A percentile compares a stretch with the other conserved stretches of the same genome.
Conservation (phyloP, 2,888 invertebrate genomes). For the Cantharis flavilabris region DNA sequence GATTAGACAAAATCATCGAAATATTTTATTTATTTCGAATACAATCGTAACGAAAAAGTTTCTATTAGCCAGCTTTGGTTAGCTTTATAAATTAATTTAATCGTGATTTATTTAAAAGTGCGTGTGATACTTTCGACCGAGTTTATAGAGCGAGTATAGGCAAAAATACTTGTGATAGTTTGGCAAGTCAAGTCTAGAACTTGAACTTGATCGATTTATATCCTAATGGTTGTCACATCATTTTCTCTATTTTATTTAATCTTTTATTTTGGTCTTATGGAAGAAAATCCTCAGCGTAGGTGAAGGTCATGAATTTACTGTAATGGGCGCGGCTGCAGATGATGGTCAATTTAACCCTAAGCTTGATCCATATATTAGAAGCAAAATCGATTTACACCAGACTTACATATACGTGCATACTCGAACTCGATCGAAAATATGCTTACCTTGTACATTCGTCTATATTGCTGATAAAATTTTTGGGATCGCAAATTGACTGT, state of each 20-base stretch:
- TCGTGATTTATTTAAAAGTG: neutral
- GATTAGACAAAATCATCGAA: neutral
- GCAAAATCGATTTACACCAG: constrained; percentile 45
- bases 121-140: neutral
- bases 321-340: constrained; percentile 46
- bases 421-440: constrained; percentile 30
- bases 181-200: neutral
- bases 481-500: neutral
- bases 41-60: neutral
- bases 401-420: constrained; percentile 31
- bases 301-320: constrained; percentile 44
- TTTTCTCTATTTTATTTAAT: neutral
- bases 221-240: neutral
- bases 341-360: constrained; percentile 47
- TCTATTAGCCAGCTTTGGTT: too few relatives aligned
- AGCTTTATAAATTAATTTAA: neutral
- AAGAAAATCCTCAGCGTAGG: constrained; percentile 16
- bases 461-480: constrained; percentile 5
- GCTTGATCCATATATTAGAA: constrained; percentile 48
- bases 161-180: neutral
- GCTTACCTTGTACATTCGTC: neutral
- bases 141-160: neutral
- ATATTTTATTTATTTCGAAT: neutral
- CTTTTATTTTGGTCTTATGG: neutral
- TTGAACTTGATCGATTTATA: neutral